Conservation (phyloP, 2,113 vertebrate species). For the Natator depressus region DNA sequence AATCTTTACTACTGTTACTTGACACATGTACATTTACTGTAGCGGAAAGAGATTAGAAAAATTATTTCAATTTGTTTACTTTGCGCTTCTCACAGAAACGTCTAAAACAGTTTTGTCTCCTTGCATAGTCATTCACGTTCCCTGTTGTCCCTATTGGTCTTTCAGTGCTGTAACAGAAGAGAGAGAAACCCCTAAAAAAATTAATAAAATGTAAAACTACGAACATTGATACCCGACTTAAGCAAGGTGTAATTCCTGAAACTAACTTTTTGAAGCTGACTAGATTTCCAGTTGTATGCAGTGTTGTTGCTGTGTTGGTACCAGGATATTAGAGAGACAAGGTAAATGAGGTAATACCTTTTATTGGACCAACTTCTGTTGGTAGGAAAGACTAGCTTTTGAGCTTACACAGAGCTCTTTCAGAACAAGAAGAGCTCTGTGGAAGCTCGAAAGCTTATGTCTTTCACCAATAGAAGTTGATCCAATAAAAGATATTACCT, state of each 20-base stretch:
- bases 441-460: no score
- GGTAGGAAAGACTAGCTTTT: no score
- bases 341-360: no score
- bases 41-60: neutral
- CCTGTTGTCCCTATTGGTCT: neutral
- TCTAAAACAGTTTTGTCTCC: neutral
- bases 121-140: neutral
- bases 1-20: accelerated
- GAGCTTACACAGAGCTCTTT: no score
- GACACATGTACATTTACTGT: neutral
- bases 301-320: neutral
- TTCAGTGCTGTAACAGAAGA: neutral
- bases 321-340: no score
- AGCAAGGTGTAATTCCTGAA: neutral
- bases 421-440: no score
- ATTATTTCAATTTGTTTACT: neutral
- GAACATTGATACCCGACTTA: neutral
- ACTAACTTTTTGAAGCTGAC: neutral
- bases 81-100: neutral
- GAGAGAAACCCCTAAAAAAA: neutral
- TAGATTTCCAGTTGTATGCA: accelerated
- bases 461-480: no score
- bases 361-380: no score
- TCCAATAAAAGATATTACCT: no score
- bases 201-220: neutral